phyloP scores from a whole-genome alignment of 2,888 invertebrate species.

The Clusia tigrina region DNA sequence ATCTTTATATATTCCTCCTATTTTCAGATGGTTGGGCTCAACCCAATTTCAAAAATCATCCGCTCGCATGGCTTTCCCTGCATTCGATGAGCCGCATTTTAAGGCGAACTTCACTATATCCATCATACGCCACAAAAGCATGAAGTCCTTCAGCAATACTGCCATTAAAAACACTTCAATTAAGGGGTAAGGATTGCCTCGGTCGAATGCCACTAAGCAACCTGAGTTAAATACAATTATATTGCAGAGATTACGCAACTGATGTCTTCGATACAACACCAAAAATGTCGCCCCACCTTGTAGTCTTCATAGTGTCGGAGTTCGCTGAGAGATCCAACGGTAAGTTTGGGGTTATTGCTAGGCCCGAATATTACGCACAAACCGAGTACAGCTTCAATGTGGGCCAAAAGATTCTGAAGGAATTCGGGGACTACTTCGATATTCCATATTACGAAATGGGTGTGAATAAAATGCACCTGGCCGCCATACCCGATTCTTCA shows the following conservation, averaged over 20 bases:
- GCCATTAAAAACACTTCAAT: slow-evolving; percentile 25
- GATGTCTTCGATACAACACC: slow-evolving; percentile 64
- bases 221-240: background rate
- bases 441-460: slow-evolving; percentile 67
- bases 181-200: slow-evolving; percentile 47
- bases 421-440: slow-evolving; percentile 69
- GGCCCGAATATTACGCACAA: slow-evolving; percentile 73
- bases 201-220: background rate
- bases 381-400: slow-evolving; percentile 73
- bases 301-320: slow-evolving; percentile 79
- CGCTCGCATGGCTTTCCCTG: slow-evolving; percentile 78
- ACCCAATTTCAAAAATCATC: slow-evolving; percentile 76
- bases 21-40: slow-evolving; percentile 68
- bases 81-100: slow-evolving; percentile 79
- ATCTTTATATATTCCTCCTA: background rate
- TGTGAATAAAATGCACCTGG: slow-evolving; percentile 79
- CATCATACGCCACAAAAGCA: slow-evolving; percentile 58
- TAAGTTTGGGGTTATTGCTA: slow-evolving; percentile 70
- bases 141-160: slow-evolving; percentile 51
- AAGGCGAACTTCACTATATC: slow-evolving; percentile 72
- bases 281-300: slow-evolving; percentile 80
- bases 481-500: slow-evolving; percentile 85
- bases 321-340: slow-evolving; percentile 58
- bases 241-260: slow-evolving; percentile 38
- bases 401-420: slow-evolving; percentile 66